Conservation (phyloP, 2,797 vertebrate genomes). For the Microtus obscurus region DNA sequence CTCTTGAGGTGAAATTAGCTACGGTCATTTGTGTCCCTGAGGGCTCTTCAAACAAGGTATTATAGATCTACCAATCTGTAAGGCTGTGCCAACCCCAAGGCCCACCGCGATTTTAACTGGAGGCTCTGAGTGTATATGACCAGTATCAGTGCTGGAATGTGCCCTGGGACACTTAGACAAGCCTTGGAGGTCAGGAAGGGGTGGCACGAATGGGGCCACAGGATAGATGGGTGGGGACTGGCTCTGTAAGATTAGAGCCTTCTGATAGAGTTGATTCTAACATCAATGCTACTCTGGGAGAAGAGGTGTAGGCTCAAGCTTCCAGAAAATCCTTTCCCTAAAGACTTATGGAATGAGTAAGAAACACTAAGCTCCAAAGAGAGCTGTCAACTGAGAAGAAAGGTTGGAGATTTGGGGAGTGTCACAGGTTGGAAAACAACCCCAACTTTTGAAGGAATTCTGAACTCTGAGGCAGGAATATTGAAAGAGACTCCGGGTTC, state of each 20-base stretch:
- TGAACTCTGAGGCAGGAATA: neutral
- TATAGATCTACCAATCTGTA: neutral
- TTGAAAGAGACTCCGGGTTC: neutral
- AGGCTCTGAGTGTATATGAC: neutral
- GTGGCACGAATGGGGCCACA: neutral
- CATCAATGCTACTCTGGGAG: neutral
- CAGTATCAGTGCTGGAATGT: neutral
- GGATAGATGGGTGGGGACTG: neutral
- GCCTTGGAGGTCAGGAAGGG: no score
- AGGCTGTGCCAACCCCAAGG: neutral
- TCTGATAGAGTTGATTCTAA: neutral
- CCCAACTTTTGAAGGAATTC: neutral
- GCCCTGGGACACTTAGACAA: neutral
- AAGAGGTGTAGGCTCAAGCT: neutral
- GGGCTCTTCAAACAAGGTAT: neutral
- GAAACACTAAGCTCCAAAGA: neutral
- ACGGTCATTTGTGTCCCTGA: neutral
- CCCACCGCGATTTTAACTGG: neutral
- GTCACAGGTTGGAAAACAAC: neutral
- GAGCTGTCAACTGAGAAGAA: neutral
- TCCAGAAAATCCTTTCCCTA: neutral
- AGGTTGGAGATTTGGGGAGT: neutral
- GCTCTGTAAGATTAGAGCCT: neutral
- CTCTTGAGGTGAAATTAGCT: neutral
- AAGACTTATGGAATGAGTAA: neutral